Evolutionary conservation across 2,797 vertebrate species (phyloP), one percentile per base, ranked within the genome.

Genomic region (Lagodon rhomboides): DNA sequence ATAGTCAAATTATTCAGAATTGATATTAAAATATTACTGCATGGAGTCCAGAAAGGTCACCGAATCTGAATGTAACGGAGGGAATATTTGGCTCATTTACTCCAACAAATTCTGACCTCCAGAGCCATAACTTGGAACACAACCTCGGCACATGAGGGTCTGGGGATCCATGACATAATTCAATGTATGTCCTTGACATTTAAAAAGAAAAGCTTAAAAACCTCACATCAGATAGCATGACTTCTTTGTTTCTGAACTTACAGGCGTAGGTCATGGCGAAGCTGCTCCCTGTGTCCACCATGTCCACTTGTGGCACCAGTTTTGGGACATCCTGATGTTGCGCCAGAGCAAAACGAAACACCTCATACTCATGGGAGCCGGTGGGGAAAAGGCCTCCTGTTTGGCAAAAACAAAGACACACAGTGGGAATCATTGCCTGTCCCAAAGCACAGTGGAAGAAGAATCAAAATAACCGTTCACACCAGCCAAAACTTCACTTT

Each of bases 261-360:
- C 98, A 99, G 91, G 98, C 97, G 72, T 99, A 99, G 77, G 98
- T 99, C 98, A 99, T 99, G 92, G 97, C 97, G 84, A 99, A 99
- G 93, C 98, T 99, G 96, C 97, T 98, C 1, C 96, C 97, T 20
- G 97, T 97, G 93, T 99, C 98, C 95, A 99, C 98, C 97, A 99
- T 97, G 93, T 99, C 98, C 87, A 99, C 98, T 88, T 99, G 98
- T 38, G 98, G 98, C 82, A 98, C 96, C 92, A 99, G 96, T 81
- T 98, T 99, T 20, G 98, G 98, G 86, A 97, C 93, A 81, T 99
- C 98, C 72, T 98, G 96, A 93, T 98, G 95, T 83, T 97, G 98
- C 1, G 97, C 96, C 90, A 99, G 93, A 0, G 98, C 98, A 75
- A 99, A 99, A 60, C 97, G 97, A 87, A 99, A 99, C 87, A 98